Conservation (phyloP, 2,888 invertebrate genomes). For the Erebia epiphron region DNA sequence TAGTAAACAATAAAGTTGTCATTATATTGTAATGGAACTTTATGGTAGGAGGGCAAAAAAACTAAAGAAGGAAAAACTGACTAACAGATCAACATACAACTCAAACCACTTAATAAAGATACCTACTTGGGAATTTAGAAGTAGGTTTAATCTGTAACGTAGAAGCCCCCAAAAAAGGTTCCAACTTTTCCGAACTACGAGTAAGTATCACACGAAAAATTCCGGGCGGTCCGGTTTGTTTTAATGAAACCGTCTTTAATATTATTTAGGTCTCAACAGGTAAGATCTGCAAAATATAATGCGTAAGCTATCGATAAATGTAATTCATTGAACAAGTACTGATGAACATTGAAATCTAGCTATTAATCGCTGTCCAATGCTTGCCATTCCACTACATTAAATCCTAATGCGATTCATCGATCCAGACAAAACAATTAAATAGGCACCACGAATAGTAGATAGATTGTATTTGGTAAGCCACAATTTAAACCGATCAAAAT, state of each 20-base stretch:
- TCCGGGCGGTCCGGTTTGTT: too few relatives aligned
- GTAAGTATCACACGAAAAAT: too few relatives aligned
- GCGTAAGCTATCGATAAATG: slow-evolving; percentile 11
- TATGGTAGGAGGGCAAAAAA: too few relatives aligned
- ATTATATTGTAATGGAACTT: too few relatives aligned
- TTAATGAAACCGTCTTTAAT: background rate
- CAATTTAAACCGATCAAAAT: background rate
- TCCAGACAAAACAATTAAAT: slow-evolving; percentile 14
- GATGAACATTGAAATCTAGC: slow-evolving; percentile 26
- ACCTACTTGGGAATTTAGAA: too few relatives aligned
- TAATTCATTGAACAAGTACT: slow-evolving; percentile 28
- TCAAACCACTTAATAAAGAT: too few relatives aligned
- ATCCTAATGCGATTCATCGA: slow-evolving; percentile 19
- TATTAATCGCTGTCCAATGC: slow-evolving; percentile 17
- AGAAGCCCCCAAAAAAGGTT: too few relatives aligned
- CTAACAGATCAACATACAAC: too few relatives aligned
- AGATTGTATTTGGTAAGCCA: background rate
- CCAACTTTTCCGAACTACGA: too few relatives aligned
- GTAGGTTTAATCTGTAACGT: too few relatives aligned
- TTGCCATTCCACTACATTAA: slow-evolving; percentile 22
- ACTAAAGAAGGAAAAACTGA: too few relatives aligned
- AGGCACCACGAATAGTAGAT: background rate
- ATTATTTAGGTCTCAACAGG: background rate
- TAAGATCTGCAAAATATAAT: background rate
- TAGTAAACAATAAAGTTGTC: too few relatives aligned